Percentiles rank a stretch among this genome's conserved stretches.
Evolutionary conservation across 1,140 invertebrate species (phyloP).

Genomic region (Drosophila lowei): DNA sequence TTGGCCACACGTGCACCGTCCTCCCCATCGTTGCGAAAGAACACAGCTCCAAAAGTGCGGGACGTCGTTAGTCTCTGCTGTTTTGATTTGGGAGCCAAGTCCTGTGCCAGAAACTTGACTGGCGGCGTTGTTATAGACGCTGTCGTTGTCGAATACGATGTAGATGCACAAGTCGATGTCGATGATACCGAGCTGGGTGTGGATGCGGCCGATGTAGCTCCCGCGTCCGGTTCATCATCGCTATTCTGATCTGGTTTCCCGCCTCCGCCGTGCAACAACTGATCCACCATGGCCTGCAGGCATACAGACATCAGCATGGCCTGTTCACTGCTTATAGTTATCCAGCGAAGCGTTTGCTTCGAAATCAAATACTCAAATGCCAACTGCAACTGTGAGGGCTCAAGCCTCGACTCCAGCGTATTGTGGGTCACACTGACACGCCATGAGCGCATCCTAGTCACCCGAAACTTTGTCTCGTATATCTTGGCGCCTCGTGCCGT

Average conservation of each 20-base stretch:
- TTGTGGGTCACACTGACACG: constrained; percentile 93
- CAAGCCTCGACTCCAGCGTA: constrained; percentile 84
- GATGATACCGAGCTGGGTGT: constrained; percentile 72
- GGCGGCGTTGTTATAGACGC: constrained; percentile 59
- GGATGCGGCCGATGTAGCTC: constrained; percentile 54
- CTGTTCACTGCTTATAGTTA: constrained; percentile 94
- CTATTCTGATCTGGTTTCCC: constrained; percentile 27
- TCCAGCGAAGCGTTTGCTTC: constrained; percentile 96
- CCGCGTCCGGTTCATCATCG: constrained; percentile 62
- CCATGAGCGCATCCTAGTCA: constrained; percentile 98
- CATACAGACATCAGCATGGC: constrained; percentile 97
- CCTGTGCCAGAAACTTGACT: constrained; percentile 81
- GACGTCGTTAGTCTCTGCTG: constrained; percentile 83
- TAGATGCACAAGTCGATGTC: constrained; percentile 77
- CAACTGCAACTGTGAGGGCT: constrained; percentile 85
- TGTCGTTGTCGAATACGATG: constrained; percentile 80
- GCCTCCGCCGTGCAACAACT: constrained; percentile 89
- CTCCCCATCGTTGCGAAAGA: constrained; percentile 85
- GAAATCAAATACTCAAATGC: constrained; percentile 98
- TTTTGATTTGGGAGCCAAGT: constrained; percentile 61
- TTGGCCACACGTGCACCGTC: constrained; percentile 86
- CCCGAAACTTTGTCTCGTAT: constrained; percentile 93
- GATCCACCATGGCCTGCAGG: constrained; percentile 97
- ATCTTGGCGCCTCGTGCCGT: constrained; percentile 84
- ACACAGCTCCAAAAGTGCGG: constrained; percentile 84